Percentiles rank a stretch among this genome's conserved stretches.
phyloP scores from a whole-genome alignment of 2,888 invertebrate genomes.

The Boloria selene region DNA sequence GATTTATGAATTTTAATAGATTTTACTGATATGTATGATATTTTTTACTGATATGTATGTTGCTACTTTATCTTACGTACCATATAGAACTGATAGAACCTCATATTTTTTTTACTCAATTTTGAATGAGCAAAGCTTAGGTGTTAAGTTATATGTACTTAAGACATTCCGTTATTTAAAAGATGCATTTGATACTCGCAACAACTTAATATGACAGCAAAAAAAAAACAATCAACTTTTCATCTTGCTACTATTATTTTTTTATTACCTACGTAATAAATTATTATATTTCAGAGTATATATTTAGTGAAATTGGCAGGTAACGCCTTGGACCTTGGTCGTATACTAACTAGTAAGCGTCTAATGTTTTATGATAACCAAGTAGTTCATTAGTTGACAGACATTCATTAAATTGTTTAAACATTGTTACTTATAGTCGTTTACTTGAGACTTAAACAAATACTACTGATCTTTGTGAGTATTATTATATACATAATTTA shows the following conservation, averaged over 20 bases:
- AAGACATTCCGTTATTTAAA: neutral
- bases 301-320: neutral
- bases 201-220: no score
- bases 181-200: no score
- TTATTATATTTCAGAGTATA: no score
- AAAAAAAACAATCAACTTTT: neutral
- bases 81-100: no score
- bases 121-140: no score
- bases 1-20: no score
- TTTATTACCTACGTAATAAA: no score
- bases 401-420: conserved; percentile 21
- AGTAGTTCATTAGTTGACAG: conserved; percentile 12
- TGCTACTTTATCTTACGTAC: no score
- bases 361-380: neutral
- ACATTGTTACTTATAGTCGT: conserved; percentile 23
- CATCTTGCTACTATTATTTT: no score
- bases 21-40: no score
- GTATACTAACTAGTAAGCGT: neutral
- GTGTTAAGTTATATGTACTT: neutral
- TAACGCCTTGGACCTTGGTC: neutral
- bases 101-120: no score
- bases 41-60: no score
- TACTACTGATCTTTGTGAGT: conserved; percentile 18
- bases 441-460: conserved; percentile 20
- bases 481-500: neutral